These are phyloP conservation scores for Galaxea fascicularis DNA, from an alignment of 92 coral and sea anemone genomes.

Conservation along the genomic window DNA sequence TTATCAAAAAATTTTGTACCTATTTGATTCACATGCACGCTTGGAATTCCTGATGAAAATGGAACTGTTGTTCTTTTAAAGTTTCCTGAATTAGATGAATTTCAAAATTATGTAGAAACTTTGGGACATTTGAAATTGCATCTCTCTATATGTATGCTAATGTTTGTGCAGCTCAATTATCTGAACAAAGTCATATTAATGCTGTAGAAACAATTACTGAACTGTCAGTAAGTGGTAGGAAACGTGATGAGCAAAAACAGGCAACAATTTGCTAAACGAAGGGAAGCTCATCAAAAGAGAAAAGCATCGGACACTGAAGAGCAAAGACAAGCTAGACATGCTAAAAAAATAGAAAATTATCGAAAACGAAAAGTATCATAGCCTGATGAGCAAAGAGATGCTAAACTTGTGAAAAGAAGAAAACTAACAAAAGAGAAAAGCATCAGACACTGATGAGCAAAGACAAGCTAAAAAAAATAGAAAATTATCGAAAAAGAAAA, in stretches of 20 bases:
- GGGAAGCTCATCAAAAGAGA: slow-evolving; percentile 1
- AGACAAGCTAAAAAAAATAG: too few species aligned
- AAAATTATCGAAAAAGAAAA: too few species aligned
- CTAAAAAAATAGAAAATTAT: slow-evolving; percentile 5
- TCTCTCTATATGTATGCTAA: slow-evolving; percentile 25
- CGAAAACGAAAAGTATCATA: neutral
- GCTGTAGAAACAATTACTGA: neutral
- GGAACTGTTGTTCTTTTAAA: slow-evolving; percentile 48
- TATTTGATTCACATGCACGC: slow-evolving; percentile 31
- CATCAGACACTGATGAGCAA: too few species aligned
- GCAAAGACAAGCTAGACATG: slow-evolving; percentile 13
- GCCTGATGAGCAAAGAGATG: neutral
- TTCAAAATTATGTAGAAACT: slow-evolving; percentile 40
- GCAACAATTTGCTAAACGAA: slow-evolving; percentile 3
- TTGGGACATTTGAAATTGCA: slow-evolving; percentile 22
- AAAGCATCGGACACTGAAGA: neutral
- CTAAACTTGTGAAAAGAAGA: slow-evolving; percentile 14
- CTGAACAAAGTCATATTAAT: neutral
- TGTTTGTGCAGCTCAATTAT: neutral
- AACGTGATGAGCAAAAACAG: slow-evolving; percentile 15
- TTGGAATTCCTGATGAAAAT: slow-evolving; percentile 51
- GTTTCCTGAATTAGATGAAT: slow-evolving; percentile 28
- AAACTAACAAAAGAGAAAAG: too few species aligned
- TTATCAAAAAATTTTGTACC: slow-evolving; percentile 26
- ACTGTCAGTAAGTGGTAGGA: neutral